Percentiles rank a stretch among this genome's conserved stretches.
phyloP scores from a whole-genome alignment of 2,113 vertebrate genomes.

The Psophia crepitans region DNA sequence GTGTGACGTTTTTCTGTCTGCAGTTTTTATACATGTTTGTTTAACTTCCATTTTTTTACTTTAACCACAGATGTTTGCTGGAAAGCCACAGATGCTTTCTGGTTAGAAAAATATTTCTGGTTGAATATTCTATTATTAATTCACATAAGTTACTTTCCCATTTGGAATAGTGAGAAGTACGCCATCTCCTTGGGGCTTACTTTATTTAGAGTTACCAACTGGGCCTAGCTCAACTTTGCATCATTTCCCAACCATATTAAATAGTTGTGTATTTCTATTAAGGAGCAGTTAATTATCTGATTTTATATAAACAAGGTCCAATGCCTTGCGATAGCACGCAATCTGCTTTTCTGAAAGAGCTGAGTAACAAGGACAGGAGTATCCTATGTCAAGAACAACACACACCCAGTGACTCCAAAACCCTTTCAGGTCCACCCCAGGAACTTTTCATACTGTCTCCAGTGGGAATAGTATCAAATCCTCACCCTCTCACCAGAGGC shows the following conservation, averaged over 20 bases:
- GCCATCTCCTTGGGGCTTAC: not conserved
- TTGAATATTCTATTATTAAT: not conserved
- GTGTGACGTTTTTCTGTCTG: not conserved
- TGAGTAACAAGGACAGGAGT: not conserved
- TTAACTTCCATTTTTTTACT: not conserved
- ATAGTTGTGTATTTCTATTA: not conserved
- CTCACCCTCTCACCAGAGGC: rapidly evolving
- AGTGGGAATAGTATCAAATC: not conserved
- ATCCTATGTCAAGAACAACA: not conserved
- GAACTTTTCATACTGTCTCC: not conserved
- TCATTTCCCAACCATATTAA: not conserved
- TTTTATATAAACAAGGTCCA: not conserved
- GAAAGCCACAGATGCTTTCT: slow-evolving; percentile 3
- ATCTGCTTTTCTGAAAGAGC: not conserved
- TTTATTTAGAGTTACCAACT: not conserved
- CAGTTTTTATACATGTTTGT: not conserved
- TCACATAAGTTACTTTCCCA: not conserved
- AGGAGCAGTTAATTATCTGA: not conserved
- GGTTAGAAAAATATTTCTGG: not conserved
- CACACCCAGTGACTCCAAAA: not conserved
- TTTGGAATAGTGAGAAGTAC: not conserved
- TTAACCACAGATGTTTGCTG: not conserved
- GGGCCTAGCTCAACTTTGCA: not conserved
- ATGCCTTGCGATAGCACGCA: not conserved
- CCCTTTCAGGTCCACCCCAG: not conserved